These are phyloP conservation scores for Drosophila aff. DNA, from an alignment of 1,140 invertebrate genomes.

Conservation along the genomic window DNA sequence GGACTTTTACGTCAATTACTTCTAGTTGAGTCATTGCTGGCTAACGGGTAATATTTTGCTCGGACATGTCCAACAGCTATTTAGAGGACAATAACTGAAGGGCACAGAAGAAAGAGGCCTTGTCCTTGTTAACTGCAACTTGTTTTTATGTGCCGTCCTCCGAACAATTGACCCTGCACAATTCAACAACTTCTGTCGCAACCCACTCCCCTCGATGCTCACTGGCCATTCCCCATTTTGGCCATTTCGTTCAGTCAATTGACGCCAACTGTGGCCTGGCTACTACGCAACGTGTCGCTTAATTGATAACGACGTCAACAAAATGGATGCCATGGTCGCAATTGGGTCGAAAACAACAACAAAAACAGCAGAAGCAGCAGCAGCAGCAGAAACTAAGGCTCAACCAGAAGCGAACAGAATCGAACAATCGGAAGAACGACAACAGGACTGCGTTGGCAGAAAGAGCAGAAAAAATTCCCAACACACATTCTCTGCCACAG, in stretches of 20 bases:
- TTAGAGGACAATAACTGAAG: constrained; percentile 58
- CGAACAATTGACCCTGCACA: constrained; percentile 47
- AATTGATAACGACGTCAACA: constrained; percentile 81
- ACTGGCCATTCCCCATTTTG: constrained; percentile 38
- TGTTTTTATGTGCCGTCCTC: constrained; percentile 58
- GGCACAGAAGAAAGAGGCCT: constrained; percentile 23
- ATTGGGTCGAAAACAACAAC: constrained; percentile 62
- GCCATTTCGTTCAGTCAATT: constrained; percentile 67
- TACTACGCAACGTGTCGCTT: constrained; percentile 76
- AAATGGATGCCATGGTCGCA: constrained; percentile 72
- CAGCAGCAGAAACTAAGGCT: constrained; percentile 19
- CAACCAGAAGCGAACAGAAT: constrained; percentile 26
- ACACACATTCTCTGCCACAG: constrained; percentile 11
- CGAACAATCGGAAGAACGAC: constrained; percentile 46
- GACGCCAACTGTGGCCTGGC: constrained; percentile 68
- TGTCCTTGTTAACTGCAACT: constrained; percentile 50
- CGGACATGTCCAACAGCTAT: constrained; percentile 36
- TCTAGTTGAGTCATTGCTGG: constrained; percentile 26
- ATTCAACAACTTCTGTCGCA: constrained; percentile 20
- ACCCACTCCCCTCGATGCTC: neutral
- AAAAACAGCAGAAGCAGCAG: constrained; percentile 18
- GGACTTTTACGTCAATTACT: constrained; percentile 28
- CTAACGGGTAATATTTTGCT: constrained; percentile 34
- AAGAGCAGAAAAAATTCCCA: constrained; percentile 25
- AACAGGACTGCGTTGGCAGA: constrained; percentile 27